phyloP scores from a whole-genome alignment of 2,888 invertebrate genomes.

The Drosophila colorata region DNA sequence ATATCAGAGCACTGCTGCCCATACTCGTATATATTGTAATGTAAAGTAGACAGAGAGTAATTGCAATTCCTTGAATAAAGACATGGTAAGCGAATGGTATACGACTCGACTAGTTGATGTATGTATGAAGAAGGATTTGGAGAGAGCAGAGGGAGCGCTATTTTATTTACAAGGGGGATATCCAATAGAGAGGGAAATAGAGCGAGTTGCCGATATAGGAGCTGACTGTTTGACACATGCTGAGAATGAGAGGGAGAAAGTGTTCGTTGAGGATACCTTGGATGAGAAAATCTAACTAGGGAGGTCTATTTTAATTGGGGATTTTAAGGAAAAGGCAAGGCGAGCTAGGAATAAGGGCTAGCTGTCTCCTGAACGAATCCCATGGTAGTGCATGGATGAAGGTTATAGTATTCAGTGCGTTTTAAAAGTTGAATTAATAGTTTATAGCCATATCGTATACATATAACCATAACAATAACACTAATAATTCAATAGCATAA shows the following conservation, averaged over 20 bases:
- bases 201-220: not conserved
- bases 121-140: not conserved
- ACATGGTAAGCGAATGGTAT: conserved; percentile 47
- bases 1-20: conserved; percentile 19
- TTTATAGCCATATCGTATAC: no score
- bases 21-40: conserved; percentile 31
- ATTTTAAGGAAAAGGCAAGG: not conserved
- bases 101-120: conserved; percentile 37
- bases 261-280: not conserved
- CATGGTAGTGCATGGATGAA: no score
- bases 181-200: not conserved
- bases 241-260: not conserved
- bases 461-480: no score
- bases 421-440: no score
- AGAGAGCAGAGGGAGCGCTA: not conserved
- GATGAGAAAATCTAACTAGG: not conserved
- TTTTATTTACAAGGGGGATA: conserved; percentile 2
- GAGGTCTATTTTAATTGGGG: not conserved
- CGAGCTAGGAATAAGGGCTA: no score
- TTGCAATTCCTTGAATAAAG: conserved; percentile 55
- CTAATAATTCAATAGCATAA: no score
- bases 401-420: no score
- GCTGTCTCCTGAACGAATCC: no score
- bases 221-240: not conserved
- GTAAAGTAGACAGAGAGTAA: conserved; percentile 67